Percentiles rank a stretch among this genome's conserved stretches.
These are phyloP conservation scores for Oxyruncus cristatus DNA, from an alignment of 2,113 vertebrate species.

Conservation along the genomic window DNA sequence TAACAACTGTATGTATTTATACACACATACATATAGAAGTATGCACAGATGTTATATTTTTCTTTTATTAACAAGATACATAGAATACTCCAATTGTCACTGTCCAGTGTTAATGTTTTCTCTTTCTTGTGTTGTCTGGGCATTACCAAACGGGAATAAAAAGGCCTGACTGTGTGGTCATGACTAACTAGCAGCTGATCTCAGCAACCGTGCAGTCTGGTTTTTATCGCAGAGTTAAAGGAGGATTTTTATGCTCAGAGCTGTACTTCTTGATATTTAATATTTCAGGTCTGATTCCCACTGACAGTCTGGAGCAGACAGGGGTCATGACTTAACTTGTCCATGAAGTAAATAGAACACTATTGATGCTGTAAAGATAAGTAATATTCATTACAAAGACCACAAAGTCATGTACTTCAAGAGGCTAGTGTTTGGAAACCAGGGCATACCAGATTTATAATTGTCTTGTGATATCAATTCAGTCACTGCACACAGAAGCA, in stretches of 20 bases:
- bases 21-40: accelerated
- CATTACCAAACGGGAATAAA: background rate
- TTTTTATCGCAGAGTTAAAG: background rate
- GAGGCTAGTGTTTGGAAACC: background rate
- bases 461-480: background rate
- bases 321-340: conserved; percentile 39
- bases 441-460: background rate
- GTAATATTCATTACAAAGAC: conserved; percentile 40
- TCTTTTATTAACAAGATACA: background rate
- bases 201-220: background rate
- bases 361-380: conserved; percentile 47
- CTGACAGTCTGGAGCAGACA: conserved; percentile 18
- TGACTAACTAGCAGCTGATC: conserved; percentile 32
- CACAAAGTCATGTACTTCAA: background rate
- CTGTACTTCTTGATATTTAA: conserved; percentile 36
- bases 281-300: conserved; percentile 31
- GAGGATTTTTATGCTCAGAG: background rate
- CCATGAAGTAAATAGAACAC: background rate
- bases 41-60: background rate
- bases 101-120: background rate
- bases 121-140: background rate
- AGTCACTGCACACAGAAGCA: background rate
- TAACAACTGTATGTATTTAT: background rate
- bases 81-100: background rate
- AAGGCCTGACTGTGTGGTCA: background rate